These are phyloP conservation scores for Eriocheir sinensis DNA, from an alignment of 1,140 invertebrate species.

Conservation along the genomic window DNA sequence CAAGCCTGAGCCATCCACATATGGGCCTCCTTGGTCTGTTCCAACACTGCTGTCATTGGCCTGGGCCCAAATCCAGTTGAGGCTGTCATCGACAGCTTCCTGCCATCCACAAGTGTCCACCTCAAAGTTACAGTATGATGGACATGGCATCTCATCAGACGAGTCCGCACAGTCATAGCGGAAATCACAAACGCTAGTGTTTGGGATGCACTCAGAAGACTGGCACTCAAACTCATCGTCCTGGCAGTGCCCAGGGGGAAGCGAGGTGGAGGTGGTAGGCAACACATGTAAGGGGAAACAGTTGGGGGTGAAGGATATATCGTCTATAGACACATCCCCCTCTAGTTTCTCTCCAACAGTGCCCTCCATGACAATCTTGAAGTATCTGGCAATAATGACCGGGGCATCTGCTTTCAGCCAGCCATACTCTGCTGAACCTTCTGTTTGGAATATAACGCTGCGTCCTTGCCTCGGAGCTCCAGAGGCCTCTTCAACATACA, in stretches of 20 bases:
- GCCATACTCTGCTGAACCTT: conserved; percentile 47
- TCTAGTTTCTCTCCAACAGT: neutral
- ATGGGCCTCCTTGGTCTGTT: conserved; percentile 59
- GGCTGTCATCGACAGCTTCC: conserved; percentile 48
- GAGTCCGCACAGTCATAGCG: conserved; percentile 63
- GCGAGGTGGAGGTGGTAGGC: conserved; percentile 53
- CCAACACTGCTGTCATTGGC: conserved; percentile 67
- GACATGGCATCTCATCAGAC: conserved; percentile 66
- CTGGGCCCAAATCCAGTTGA: conserved; percentile 61
- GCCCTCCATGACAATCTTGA: conserved; percentile 61
- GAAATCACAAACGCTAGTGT: conserved; percentile 64
- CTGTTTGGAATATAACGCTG: conserved; percentile 42
- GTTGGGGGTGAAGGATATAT: conserved; percentile 61
- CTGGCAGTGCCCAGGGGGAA: conserved; percentile 31
- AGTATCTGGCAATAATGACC: conserved; percentile 60
- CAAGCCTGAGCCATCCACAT: conserved; percentile 49
- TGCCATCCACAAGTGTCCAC: conserved; percentile 67
- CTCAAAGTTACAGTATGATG: conserved; percentile 65
- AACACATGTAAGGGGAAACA: conserved; percentile 45
- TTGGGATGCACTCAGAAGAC: conserved; percentile 35
- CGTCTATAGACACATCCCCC: conserved; percentile 70
- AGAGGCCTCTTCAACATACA: conserved; percentile 58
- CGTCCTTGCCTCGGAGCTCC: neutral
- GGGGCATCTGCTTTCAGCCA: conserved; percentile 49
- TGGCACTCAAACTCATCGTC: conserved; percentile 49